phyloP scores from a whole-genome alignment of 2,113 vertebrate genomes.

The Lutjanus erythropterus region DNA sequence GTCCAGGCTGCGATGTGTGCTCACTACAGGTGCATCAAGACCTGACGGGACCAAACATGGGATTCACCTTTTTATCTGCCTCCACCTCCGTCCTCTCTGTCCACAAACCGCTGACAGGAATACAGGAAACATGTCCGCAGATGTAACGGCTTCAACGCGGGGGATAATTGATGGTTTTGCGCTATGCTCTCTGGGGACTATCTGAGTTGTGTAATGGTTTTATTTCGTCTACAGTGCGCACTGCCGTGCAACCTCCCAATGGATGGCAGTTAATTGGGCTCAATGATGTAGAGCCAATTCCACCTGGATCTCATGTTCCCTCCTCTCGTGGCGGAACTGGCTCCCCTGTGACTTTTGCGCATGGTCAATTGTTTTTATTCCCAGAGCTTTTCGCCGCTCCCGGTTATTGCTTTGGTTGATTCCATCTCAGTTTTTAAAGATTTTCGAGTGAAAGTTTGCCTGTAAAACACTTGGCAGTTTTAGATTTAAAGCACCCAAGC shows the following conservation, averaged over 20 bases:
- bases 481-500: background rate
- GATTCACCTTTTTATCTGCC: slow-evolving; percentile 17
- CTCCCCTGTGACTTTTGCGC: slow-evolving; percentile 68
- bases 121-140: slow-evolving; percentile 33
- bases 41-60: slow-evolving; percentile 57
- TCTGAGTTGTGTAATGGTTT: slow-evolving; percentile 57
- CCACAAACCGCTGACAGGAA: slow-evolving; percentile 3
- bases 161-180: slow-evolving; percentile 56
- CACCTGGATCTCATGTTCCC: slow-evolving; percentile 66
- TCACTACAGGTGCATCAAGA: slow-evolving; percentile 68
- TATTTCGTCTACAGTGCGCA: slow-evolving; percentile 17
- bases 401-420: background rate
- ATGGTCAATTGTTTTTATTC: slow-evolving; percentile 73
- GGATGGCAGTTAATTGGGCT: slow-evolving; percentile 73
- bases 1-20: slow-evolving; percentile 39
- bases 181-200: slow-evolving; percentile 53
- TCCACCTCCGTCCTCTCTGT: slow-evolving; percentile 13
- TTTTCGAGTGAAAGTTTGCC: slow-evolving; percentile 1
- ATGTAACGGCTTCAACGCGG: slow-evolving; percentile 26
- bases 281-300: slow-evolving; percentile 74
- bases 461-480: background rate
- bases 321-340: slow-evolving; percentile 33
- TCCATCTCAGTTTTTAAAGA: background rate
- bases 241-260: slow-evolving; percentile 49
- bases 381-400: slow-evolving; percentile 15